A percentile compares a stretch with the other conserved stretches of the same genome.
These are phyloP conservation scores for Apis cerana DNA, from an alignment of 1,140 invertebrate species.

Conservation along the genomic window DNA sequence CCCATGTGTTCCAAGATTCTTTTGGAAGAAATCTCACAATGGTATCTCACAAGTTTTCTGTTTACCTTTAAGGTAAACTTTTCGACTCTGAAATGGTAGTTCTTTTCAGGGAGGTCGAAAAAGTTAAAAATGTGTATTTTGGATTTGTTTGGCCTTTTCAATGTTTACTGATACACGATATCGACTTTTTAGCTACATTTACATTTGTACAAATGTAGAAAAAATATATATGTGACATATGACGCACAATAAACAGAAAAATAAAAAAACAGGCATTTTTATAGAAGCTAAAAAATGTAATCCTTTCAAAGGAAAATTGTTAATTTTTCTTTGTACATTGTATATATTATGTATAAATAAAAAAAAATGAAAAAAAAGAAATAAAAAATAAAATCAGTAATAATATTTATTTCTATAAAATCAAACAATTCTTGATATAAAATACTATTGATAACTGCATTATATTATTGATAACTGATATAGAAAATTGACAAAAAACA, in stretches of 20 bases:
- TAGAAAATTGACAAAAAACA: background rate
- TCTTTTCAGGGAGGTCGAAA: background rate
- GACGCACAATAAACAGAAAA: background rate
- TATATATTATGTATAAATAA: too few relatives aligned
- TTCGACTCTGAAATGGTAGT: too few relatives aligned
- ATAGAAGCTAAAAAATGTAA: background rate
- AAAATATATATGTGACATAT: too few relatives aligned
- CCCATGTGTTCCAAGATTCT: background rate
- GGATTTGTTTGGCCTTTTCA: background rate
- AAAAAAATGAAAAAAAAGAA: background rate
- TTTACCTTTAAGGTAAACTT: slow-evolving; percentile 12
- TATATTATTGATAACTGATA: background rate
- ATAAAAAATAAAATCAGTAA: background rate
- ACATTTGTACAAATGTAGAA: background rate
- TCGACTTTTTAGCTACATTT: too few relatives aligned
- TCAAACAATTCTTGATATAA: background rate
- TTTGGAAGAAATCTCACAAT: background rate
- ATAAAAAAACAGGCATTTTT: background rate
- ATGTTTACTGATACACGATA: background rate
- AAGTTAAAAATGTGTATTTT: background rate
- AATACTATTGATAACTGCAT: background rate
- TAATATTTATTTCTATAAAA: slow-evolving; percentile 17
- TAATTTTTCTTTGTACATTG: background rate
- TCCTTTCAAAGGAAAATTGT: background rate
- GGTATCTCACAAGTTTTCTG: background rate